Percentiles rank a stretch among this genome's conserved stretches.
phyloP scores from a whole-genome alignment of 1,140 invertebrate genomes.

The Drosophila athabasca region DNA sequence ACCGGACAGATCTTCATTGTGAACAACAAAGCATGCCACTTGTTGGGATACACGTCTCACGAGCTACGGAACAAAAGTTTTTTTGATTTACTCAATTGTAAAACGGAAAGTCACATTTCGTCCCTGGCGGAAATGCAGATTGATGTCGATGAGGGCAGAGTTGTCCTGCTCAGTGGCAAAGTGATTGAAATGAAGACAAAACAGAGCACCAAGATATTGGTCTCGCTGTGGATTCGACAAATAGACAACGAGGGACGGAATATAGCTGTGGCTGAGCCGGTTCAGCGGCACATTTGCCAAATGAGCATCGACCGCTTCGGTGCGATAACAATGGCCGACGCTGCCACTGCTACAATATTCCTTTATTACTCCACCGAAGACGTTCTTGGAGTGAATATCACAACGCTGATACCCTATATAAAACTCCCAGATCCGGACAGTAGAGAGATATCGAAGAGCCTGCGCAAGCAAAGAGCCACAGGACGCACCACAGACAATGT shows the following conservation, averaged over 20 bases:
- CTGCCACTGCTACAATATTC: conserved; percentile 84
- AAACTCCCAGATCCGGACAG: conserved; percentile 84
- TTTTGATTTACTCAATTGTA: conserved; percentile 85
- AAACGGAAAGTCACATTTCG: conserved; percentile 85
- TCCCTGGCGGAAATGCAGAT: conserved; percentile 86
- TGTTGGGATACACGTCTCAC: conserved; percentile 86
- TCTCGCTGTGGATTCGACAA: conserved; percentile 87
- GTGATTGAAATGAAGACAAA: conserved; percentile 87
- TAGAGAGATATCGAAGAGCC: conserved; percentile 79
- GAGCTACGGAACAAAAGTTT: conserved; percentile 85
- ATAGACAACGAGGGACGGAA: conserved; percentile 86
- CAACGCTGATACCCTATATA: conserved; percentile 85
- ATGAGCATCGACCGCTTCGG: conserved; percentile 84
- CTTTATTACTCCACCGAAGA: conserved; percentile 84
- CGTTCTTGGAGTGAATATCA: conserved; percentile 84
- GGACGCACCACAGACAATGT: conserved; percentile 87
- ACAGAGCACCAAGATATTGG: conserved; percentile 85
- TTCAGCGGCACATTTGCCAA: conserved; percentile 84
- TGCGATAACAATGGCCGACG: conserved; percentile 83
- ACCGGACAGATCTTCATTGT: conserved; percentile 87
- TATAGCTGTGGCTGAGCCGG: conserved; percentile 87
- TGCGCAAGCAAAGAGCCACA: conserved; percentile 87
- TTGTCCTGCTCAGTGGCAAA: conserved; percentile 87
- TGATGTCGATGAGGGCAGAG: conserved; percentile 85
- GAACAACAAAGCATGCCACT: conserved; percentile 86